Evolutionary conservation across 53 echinoderm and acorn worm species (phyloP), one percentile per base, ranked within the genome.

Genomic region (Paelopatides confundens): DNA sequence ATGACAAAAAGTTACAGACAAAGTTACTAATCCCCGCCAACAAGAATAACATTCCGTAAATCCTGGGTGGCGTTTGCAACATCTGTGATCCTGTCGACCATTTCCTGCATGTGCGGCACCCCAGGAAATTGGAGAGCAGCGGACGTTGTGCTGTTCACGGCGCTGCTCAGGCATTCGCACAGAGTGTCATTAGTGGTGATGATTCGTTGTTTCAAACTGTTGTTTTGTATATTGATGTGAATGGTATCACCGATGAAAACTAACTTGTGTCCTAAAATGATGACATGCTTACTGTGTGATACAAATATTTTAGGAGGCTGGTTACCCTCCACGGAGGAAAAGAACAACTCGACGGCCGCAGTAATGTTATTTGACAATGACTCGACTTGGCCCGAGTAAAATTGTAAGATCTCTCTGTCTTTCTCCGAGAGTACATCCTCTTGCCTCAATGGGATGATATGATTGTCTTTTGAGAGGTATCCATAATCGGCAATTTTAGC

Each of bases 241-340:
- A 98, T 84, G 24, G 98, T 98, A 87, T 98, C 98, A 3, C 98
- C 98, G 71, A 98, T 93, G 63, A 98, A 98, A 47, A 98, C 98
- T 82, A 98, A 65, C 68, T 95, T 95, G 89, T 98, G 98, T 52
- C 95, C 98, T 14, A 94, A 85, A 65, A 98, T 87, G 79, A 98
- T 98, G 82, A 98, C 90, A 83, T 93, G 95, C 81, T 98, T 98
- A 85, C 95, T 93, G 85, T 98, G 98, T 3, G 98, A 91, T 14
- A 98, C 98, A 86, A 98, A 98, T 62, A 98, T 89, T 77, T 98
- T 98, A 4, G 98, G 98, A 0, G 98, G 95, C 35, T 95, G 94
- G 90, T 92, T 95, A 37, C 93, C 95, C 27, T 98, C 95, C n/a
- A 98, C 92, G 49, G 93, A 93, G 52, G 95, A 93, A 94, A 95